Percentiles rank a stretch among this genome's conserved stretches.
phyloP scores from a whole-genome alignment of 2,113 vertebrate genomes.

The Arothron firmamentum region DNA sequence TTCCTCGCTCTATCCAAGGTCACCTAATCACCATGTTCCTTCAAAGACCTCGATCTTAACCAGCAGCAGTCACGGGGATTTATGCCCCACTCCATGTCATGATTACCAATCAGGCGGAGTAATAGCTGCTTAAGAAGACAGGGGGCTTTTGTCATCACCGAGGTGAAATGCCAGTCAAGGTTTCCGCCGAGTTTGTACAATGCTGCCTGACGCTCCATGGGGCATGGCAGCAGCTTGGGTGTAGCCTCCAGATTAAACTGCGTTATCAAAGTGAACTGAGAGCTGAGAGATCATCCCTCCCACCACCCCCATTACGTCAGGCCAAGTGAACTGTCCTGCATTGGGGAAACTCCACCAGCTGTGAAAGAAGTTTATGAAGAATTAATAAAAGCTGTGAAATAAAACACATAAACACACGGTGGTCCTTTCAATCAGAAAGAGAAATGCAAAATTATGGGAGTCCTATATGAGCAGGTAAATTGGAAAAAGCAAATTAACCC shows the following conservation, averaged over 20 bases:
- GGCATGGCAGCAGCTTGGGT: conserved; percentile 48
- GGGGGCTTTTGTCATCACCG: conserved; percentile 58
- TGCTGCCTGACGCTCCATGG: conserved; percentile 26
- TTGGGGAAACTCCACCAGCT: no score
- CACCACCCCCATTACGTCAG: conserved; percentile 6
- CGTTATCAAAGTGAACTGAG: conserved; percentile 49
- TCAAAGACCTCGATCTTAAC: conserved; percentile 59
- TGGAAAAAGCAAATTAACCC: no score
- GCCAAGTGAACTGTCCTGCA: not conserved
- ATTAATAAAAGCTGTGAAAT: no score
- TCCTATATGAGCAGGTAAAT: no score
- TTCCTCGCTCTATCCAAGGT: conserved; percentile 62
- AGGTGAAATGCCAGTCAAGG: conserved; percentile 73
- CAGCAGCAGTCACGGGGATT: conserved; percentile 63
- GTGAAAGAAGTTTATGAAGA: no score
- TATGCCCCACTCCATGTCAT: conserved; percentile 61
- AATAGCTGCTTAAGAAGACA: conserved; percentile 69
- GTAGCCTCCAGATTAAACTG: conserved; percentile 55
- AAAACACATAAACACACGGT: no score
- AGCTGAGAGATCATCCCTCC: conserved; percentile 43
- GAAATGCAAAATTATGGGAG: no score
- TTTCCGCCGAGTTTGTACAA: conserved; percentile 44
- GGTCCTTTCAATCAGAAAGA: no score
- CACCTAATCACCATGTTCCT: conserved; percentile 59
- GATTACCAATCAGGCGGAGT: conserved; percentile 74